Conservation (phyloP, 2,888 invertebrate genomes). For the Homarus gammarus region DNA sequence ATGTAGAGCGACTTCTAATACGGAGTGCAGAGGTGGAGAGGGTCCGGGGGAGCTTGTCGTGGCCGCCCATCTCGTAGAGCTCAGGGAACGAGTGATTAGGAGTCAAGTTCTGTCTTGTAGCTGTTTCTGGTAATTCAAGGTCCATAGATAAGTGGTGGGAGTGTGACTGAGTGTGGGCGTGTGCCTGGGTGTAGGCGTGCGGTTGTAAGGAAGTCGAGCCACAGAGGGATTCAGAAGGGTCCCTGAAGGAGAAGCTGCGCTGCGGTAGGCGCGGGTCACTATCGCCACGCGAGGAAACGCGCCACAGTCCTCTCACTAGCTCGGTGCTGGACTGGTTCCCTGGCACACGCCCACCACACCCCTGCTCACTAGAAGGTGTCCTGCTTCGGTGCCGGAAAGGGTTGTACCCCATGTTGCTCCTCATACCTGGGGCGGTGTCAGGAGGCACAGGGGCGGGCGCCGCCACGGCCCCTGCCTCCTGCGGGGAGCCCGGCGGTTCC, state of each 20-base stretch:
- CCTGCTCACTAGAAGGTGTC: slow-evolving; percentile 7
- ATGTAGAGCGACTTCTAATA: slow-evolving; percentile 87
- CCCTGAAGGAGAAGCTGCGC: slow-evolving; percentile 61
- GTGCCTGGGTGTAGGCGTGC: not conserved
- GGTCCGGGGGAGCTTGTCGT: slow-evolving; percentile 83
- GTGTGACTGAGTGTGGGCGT: not conserved
- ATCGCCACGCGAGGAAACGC: slow-evolving; percentile 19
- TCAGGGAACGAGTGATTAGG: slow-evolving; percentile 71
- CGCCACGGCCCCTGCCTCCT: slow-evolving; percentile 26
- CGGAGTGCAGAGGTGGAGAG: slow-evolving; percentile 89
- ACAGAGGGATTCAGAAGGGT: slow-evolving; percentile 50
- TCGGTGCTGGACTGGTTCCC: slow-evolving; percentile 24
- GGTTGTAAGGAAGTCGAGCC: slow-evolving; percentile 23
- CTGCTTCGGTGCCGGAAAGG: slow-evolving; percentile 18
- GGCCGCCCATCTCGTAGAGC: slow-evolving; percentile 65
- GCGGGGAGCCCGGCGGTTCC: slow-evolving; percentile 52
- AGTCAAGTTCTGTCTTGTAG: slow-evolving; percentile 44
- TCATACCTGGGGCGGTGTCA: not conserved
- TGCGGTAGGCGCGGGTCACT: slow-evolving; percentile 5
- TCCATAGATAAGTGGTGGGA: slow-evolving; percentile 59
- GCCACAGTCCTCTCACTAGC: slow-evolving; percentile 29
- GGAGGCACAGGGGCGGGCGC: not conserved
- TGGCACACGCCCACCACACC: slow-evolving; percentile 50
- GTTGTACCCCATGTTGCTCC: slow-evolving; percentile 13
- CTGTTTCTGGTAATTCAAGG: slow-evolving; percentile 53